Evolutionary conservation across 2,113 vertebrate genomes (phyloP).

Genomic region (Bos indicus): DNA sequence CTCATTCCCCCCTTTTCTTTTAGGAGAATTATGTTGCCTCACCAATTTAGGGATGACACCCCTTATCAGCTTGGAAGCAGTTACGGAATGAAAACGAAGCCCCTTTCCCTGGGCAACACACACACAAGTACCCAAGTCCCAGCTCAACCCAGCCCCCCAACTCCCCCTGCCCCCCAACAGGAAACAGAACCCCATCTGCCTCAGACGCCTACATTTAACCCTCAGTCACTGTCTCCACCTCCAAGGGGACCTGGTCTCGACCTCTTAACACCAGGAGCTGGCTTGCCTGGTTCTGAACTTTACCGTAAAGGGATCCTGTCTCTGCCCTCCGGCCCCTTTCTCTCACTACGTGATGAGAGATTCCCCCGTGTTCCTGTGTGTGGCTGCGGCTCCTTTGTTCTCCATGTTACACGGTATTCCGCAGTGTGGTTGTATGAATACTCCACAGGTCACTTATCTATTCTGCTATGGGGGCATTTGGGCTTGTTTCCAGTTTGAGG

Average conservation of each 20-base stretch:
- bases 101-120: neutral
- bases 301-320: fast-evolving
- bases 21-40: neutral
- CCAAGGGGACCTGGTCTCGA: neutral
- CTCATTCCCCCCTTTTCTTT: neutral
- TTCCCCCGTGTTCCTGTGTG: fast-evolving
- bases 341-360: neutral
- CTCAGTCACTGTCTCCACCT: too few species aligned
- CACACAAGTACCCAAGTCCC: neutral
- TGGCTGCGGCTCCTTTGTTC: fast-evolving
- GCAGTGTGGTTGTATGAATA: fast-evolving
- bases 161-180: fast-evolving
- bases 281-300: neutral
- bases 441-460: neutral
- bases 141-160: neutral
- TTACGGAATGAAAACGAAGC: fast-evolving
- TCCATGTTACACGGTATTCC: fast-evolving
- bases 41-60: neutral
- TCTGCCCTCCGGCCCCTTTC: neutral
- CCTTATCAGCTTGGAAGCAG: neutral
- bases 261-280: too few species aligned
- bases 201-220: neutral
- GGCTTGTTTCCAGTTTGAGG: neutral
- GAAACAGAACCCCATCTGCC: neutral
- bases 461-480: fast-evolving